Evolutionary conservation across 1,140 invertebrate species (phyloP).

Genomic region (Drosophila murphyi): DNA sequence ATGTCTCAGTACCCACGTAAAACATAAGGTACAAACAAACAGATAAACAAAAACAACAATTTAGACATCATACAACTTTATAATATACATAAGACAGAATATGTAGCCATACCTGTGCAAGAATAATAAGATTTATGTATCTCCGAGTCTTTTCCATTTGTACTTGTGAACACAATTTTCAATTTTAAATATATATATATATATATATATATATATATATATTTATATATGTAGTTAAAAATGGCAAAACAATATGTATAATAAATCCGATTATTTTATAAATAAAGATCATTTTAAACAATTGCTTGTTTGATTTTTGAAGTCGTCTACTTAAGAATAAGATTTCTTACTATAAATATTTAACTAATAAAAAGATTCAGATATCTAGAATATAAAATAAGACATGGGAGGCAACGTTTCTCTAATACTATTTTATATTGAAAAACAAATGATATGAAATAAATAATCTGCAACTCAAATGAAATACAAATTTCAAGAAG

Average conservation of each 20-base stretch:
- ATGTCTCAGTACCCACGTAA: slow-evolving; percentile 19
- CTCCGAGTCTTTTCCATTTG: slow-evolving; percentile 30
- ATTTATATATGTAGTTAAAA: background rate
- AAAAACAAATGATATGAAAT: too few relatives aligned
- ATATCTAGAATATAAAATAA: too few relatives aligned
- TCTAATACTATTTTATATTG: too few relatives aligned
- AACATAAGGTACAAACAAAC: slow-evolving; percentile 30
- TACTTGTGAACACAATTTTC: slow-evolving; percentile 34
- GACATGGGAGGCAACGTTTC: too few relatives aligned
- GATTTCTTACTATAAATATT: too few relatives aligned
- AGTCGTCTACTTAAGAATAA: too few relatives aligned
- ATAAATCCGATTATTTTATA: slow-evolving; percentile 48
- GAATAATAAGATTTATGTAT: slow-evolving; percentile 49
- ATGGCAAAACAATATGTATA: slow-evolving; percentile 23
- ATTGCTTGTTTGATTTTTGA: background rate
- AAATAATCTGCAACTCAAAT: too few relatives aligned
- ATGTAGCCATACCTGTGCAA: slow-evolving; percentile 46
- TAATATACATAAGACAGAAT: slow-evolving; percentile 17
- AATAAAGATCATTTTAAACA: slow-evolving; percentile 64
- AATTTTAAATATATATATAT: too few relatives aligned
- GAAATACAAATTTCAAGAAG: background rate
- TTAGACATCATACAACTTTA: slow-evolving; percentile 26
- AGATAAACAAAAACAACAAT: slow-evolving; percentile 1
- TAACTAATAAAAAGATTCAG: too few relatives aligned
- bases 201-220: slow-evolving; percentile 5